Percentiles rank a stretch among this genome's conserved stretches.
Evolutionary conservation across 2,113 vertebrate genomes (phyloP).

Genomic region (Sphaerodactylus townsendi): DNA sequence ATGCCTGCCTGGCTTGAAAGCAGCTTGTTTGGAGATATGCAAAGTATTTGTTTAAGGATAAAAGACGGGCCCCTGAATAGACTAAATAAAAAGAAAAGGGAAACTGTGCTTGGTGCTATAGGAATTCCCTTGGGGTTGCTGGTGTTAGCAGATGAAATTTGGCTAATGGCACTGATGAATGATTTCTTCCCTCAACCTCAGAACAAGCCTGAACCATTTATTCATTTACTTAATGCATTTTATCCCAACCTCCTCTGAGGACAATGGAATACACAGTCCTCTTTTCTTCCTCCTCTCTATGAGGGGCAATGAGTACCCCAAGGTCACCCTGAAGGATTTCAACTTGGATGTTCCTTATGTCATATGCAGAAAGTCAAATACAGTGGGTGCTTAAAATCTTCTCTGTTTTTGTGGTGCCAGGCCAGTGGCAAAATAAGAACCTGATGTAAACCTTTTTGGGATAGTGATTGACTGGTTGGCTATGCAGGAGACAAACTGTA

Average conservation of each 20-base stretch:
- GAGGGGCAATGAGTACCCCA: neutral
- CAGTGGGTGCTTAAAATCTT: neutral
- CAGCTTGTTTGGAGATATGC: neutral
- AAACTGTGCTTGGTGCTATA: fast-evolving
- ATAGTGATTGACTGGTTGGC: no score
- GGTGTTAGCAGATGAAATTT: neutral
- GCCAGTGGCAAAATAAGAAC: no score
- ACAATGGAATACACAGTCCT: no score
- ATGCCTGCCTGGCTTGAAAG: slow-evolving; percentile 14
- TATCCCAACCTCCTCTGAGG: neutral
- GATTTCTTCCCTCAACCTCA: neutral
- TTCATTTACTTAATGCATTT: neutral
- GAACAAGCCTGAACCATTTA: neutral
- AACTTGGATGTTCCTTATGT: neutral
- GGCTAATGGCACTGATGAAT: neutral
- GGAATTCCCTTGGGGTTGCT: neutral
- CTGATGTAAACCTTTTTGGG: no score
- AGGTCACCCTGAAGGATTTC: neutral
- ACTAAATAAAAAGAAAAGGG: neutral
- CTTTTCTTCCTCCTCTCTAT: no score
- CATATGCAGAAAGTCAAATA: no score
- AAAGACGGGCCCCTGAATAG: neutral
- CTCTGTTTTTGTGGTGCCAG: no score
- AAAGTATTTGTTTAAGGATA: slow-evolving; percentile 8
- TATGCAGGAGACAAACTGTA: neutral